A percentile compares a stretch with the other conserved stretches of the same genome.
Evolutionary conservation across 2,113 vertebrate genomes (phyloP).

Genomic region (Hyperoodon ampullatus): DNA sequence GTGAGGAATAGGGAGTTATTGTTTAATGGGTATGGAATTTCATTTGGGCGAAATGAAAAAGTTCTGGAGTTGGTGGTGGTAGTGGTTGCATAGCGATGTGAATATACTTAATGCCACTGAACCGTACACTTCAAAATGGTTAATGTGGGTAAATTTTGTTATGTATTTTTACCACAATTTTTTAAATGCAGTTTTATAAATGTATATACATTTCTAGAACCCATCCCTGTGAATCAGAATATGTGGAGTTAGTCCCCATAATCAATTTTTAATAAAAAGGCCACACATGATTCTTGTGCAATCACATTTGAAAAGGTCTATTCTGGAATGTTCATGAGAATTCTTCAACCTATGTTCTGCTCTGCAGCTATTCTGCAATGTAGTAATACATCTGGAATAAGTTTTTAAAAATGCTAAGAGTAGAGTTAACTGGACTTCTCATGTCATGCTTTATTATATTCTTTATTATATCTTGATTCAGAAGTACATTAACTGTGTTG

Average conservation of each 20-base stretch:
- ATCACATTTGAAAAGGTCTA: not conserved
- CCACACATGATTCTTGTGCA: not conserved
- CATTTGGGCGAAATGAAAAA: not conserved
- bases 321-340: not conserved
- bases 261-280: not conserved
- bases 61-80: not conserved
- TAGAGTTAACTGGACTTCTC: not conserved
- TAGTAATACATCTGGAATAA: not conserved
- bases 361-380: not conserved
- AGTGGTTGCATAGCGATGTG: not conserved
- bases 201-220: not conserved
- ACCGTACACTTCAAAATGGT: not conserved
- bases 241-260: not conserved
- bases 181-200: not conserved
- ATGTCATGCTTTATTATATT: not conserved
- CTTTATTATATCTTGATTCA: not conserved
- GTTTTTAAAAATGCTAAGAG: not conserved
- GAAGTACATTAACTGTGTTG: slow-evolving; percentile 13
- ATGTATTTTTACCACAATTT: not conserved
- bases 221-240: not conserved
- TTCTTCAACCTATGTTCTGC: not conserved
- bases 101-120: not conserved
- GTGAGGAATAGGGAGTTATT: not conserved
- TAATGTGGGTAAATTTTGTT: not conserved
- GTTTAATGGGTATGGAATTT: not conserved